Conservation (phyloP, 2,888 invertebrate species). For the Melitaea athalia region DNA sequence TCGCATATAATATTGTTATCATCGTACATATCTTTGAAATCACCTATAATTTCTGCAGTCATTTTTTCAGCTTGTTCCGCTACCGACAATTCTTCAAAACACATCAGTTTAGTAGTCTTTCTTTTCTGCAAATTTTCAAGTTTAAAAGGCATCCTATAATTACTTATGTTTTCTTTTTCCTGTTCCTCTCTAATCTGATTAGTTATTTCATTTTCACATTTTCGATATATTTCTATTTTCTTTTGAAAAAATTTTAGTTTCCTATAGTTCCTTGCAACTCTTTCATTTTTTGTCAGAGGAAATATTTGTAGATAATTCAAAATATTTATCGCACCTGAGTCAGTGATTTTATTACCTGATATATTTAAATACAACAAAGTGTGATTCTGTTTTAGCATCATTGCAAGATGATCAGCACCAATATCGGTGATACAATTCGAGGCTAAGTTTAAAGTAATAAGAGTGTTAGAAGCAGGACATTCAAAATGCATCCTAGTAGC, state of each 20-base stretch:
- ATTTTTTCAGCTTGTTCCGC: slow-evolving; percentile 43
- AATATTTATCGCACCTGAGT: slow-evolving; percentile 51
- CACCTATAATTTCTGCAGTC: slow-evolving; percentile 44
- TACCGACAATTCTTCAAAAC: slow-evolving; percentile 13
- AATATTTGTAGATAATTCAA: slow-evolving; percentile 51
- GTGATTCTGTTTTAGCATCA: slow-evolving; percentile 55
- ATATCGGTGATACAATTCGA: slow-evolving; percentile 55
- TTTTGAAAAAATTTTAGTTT: slow-evolving; percentile 40
- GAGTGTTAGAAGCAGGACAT: slow-evolving; percentile 42
- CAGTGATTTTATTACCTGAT: slow-evolving; percentile 55
- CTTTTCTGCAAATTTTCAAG: slow-evolving; percentile 9
- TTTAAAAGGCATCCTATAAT: slow-evolving; percentile 1
- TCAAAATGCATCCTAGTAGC: slow-evolving; percentile 45
- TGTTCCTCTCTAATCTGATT: slow-evolving; percentile 15
- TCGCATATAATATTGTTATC: slow-evolving; percentile 37
- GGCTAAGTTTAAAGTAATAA: slow-evolving; percentile 52
- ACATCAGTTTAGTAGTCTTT: background rate
- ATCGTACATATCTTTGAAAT: slow-evolving; percentile 48
- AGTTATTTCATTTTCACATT: slow-evolving; percentile 42
- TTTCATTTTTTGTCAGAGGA: slow-evolving; percentile 48
- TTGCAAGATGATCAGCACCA: slow-evolving; percentile 50
- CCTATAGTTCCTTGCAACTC: slow-evolving; percentile 36
- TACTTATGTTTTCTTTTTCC: slow-evolving; percentile 8
- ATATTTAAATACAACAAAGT: slow-evolving; percentile 56
- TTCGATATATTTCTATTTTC: slow-evolving; percentile 43